A percentile compares a stretch with the other conserved stretches of the same genome.
phyloP scores from a whole-genome alignment of 2,888 invertebrate genomes.

The Thalpophila matura region DNA sequence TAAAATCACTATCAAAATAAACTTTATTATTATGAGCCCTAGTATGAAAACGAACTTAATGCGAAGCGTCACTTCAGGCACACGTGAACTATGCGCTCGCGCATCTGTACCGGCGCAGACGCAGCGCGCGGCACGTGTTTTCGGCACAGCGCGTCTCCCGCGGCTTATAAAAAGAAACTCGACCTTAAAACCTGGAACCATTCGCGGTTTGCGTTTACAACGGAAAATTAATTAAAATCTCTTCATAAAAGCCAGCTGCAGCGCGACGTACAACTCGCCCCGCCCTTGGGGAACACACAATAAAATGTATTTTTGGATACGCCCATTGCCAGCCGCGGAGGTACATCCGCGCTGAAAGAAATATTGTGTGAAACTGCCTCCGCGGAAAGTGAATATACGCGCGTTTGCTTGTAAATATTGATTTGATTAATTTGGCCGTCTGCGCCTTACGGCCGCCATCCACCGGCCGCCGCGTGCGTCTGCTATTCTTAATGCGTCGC shows the following conservation, averaged over 20 bases:
- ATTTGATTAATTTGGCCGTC: conserved; percentile 45
- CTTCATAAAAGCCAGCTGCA: conserved; percentile 73
- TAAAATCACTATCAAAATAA: conserved; percentile 4
- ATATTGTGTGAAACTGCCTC: conserved; percentile 64
- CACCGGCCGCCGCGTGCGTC: conserved; percentile 17
- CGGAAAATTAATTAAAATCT: conserved; percentile 83
- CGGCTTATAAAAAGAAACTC: conserved; percentile 65
- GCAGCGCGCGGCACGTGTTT: not conserved
- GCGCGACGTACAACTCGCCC: conserved; percentile 60
- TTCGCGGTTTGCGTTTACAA: conserved; percentile 79
- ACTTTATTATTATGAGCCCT: too few species aligned
- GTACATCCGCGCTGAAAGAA: conserved; percentile 83
- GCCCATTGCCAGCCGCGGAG: conserved; percentile 87
- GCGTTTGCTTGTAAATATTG: conserved; percentile 56
- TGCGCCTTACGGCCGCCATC: conserved; percentile 23
- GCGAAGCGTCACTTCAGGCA: not conserved
- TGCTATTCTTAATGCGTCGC: conserved; percentile 37
- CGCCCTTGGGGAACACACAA: conserved; percentile 88
- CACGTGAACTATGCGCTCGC: not conserved
- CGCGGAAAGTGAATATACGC: conserved; percentile 53
- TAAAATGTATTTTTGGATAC: conserved; percentile 88
- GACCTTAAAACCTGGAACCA: conserved; percentile 68
- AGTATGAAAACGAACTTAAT: not conserved
- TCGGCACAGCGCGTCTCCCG: conserved; percentile 27
- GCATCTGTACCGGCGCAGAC: not conserved